Conservation (phyloP, 2,888 invertebrate species). For the Rhopalosiphum nymphaeae region DNA sequence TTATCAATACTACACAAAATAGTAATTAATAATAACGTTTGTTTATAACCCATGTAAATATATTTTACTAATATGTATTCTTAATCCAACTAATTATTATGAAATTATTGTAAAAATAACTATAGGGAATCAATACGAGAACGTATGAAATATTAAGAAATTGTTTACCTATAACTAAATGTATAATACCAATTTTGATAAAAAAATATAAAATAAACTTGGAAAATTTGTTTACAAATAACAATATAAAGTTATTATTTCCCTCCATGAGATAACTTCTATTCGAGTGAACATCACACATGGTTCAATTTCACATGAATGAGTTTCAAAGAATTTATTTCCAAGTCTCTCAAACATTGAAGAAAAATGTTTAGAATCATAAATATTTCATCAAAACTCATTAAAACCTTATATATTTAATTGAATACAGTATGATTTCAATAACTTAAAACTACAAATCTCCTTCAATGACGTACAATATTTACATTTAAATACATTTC, state of each 20-base stretch:
- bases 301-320: constrained; percentile 42
- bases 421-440: neutral
- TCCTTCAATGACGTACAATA: neutral
- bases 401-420: neutral
- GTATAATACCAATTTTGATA: neutral
- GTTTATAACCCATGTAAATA: neutral
- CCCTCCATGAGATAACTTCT: constrained; percentile 12
- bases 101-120: neutral
- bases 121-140: neutral
- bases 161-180: neutral
- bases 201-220: neutral
- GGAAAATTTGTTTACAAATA: neutral
- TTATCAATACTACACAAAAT: neutral
- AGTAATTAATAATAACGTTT: neutral
- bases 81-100: neutral
- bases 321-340: constrained; percentile 26
- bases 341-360: neutral
- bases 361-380: constrained; percentile 17
- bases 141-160: neutral
- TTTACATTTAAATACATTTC: neutral
- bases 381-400: constrained; percentile 28
- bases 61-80: neutral
- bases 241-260: constrained; percentile 39
- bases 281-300: constrained; percentile 31
- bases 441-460: neutral